Percentiles rank a stretch among this genome's conserved stretches.
Evolutionary conservation across 35 echinoderm and acorn worm genomes (phyloP).

Genomic region (Anneissia japonica): DNA sequence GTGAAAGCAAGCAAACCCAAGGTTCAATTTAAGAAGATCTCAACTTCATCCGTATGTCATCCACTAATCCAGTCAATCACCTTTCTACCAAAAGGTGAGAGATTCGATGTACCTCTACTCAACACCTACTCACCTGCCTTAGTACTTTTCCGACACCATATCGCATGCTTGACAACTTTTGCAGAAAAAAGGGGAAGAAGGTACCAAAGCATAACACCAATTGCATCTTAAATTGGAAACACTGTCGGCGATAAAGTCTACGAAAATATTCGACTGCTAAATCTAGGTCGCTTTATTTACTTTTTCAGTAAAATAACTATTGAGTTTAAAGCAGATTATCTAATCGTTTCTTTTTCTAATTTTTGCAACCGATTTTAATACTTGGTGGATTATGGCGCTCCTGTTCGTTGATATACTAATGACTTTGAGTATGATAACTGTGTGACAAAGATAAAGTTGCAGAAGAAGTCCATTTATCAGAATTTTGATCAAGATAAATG

Average conservation of each 20-base stretch:
- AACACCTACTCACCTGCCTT: neutral
- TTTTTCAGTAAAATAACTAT: neutral
- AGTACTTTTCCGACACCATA: neutral
- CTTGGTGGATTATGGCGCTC: neutral
- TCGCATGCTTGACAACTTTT: neutral
- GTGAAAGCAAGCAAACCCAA: neutral
- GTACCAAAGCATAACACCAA: neutral
- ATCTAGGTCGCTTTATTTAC: slow-evolving; percentile 1
- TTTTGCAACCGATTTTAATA: neutral
- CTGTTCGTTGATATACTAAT: neutral
- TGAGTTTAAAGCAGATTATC: neutral
- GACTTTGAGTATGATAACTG: neutral
- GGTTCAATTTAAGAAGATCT: neutral
- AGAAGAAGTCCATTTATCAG: neutral
- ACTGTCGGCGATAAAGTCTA: neutral
- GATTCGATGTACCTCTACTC: neutral
- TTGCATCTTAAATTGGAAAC: neutral
- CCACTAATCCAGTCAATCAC: neutral
- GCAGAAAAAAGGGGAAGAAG: neutral
- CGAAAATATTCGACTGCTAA: neutral
- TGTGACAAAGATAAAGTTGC: neutral
- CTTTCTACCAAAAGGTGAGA: neutral
- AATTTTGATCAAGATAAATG: neutral
- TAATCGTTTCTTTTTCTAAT: neutral
- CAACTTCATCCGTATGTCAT: neutral